phyloP scores from a whole-genome alignment of 2,888 invertebrate species.

The Hylaea fasciaria region DNA sequence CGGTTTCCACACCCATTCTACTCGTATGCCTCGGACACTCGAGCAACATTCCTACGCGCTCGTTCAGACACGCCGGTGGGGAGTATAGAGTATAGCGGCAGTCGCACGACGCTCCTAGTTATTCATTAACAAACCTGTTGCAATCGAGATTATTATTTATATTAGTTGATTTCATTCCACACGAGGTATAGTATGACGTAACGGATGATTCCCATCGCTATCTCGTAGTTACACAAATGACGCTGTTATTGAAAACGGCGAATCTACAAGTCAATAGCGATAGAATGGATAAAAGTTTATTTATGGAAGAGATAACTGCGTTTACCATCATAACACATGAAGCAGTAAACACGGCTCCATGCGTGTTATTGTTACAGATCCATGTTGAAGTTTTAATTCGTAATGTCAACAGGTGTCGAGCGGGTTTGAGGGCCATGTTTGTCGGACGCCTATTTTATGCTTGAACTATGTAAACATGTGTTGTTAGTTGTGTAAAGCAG shows the following conservation, averaged over 20 bases:
- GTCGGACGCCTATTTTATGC: no score
- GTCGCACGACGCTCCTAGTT: no score
- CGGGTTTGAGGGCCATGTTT: neutral
- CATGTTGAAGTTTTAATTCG: neutral
- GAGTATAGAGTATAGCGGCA: no score
- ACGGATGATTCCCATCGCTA: constrained; percentile 1
- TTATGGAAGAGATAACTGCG: neutral
- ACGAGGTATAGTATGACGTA: neutral
- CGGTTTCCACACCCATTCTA: neutral
- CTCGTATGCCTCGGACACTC: neutral
- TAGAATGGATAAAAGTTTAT: neutral
- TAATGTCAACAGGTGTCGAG: neutral
- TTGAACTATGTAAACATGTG: no score
- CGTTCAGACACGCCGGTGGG: no score
- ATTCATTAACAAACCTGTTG: no score
- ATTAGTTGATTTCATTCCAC: no score
- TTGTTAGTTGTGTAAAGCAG: no score
- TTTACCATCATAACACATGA: neutral
- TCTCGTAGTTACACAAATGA: neutral
- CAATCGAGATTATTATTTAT: no score
- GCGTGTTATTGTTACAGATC: neutral
- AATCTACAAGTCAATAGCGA: neutral
- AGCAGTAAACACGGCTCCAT: neutral
- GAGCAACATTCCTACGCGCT: neutral
- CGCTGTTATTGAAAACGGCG: neutral